Evolutionary conservation across 2,888 invertebrate species (phyloP).

Genomic region (Spisula solida): DNA sequence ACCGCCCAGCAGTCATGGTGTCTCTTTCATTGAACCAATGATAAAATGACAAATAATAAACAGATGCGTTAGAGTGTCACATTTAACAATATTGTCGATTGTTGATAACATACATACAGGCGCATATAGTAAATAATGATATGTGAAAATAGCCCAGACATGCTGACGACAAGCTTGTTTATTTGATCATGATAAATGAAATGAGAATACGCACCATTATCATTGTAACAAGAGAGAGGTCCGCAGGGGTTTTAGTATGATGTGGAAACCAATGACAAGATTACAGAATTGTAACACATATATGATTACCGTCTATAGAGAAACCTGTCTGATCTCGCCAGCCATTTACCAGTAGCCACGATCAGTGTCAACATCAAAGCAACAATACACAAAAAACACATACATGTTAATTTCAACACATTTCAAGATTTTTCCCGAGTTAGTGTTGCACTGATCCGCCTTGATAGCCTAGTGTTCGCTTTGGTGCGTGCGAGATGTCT

Average conservation of each 20-base stretch:
- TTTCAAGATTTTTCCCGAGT: too few species aligned
- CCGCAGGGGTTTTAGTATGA: neutral
- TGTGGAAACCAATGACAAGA: conserved; percentile 3
- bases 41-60: conserved; percentile 5
- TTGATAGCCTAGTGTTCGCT: too few species aligned
- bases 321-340: conserved; percentile 1
- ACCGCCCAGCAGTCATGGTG: too few species aligned
- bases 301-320: neutral
- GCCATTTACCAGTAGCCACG: neutral
- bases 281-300: conserved; percentile 8
- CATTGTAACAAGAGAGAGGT: conserved; percentile 5
- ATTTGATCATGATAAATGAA: conserved; percentile 35
- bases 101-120: conserved; percentile 20
- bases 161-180: conserved; percentile 32
- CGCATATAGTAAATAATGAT: conserved; percentile 39
- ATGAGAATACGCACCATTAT: conserved; percentile 22
- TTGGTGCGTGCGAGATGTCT: too few species aligned
- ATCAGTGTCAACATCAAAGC: neutral
- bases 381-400: neutral
- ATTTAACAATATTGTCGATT: conserved; percentile 26
- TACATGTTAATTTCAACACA: too few species aligned
- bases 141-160: conserved; percentile 40
- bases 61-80: conserved; percentile 1
- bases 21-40: neutral
- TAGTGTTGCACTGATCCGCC: too few species aligned